Evolutionary conservation across 2,888 invertebrate species (phyloP).

Genomic region (Meta bourneti): DNA sequence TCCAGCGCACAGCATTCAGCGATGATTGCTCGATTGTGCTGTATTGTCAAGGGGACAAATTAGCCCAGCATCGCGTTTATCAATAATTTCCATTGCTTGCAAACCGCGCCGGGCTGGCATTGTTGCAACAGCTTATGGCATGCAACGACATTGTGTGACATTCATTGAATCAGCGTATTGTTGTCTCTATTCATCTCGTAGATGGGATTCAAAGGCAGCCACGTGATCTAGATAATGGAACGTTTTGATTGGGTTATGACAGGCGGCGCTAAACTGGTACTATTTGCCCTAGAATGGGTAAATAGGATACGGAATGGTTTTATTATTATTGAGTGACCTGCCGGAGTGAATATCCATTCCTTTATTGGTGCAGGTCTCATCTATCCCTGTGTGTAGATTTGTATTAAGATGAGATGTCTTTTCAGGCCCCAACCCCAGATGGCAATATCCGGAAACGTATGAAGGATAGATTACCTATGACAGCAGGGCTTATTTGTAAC

Average conservation of each 20-base stretch:
- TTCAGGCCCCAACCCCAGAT: neutral
- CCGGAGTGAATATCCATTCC: slow-evolving; percentile 25
- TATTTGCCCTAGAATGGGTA: slow-evolving; percentile 43
- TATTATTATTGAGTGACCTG: slow-evolving; percentile 14
- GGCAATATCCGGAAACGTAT: slow-evolving; percentile 10
- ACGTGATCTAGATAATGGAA: slow-evolving; percentile 59
- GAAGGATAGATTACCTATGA: neutral
- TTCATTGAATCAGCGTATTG: slow-evolving; percentile 41
- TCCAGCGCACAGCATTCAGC: too few relatives aligned
- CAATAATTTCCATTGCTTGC: slow-evolving; percentile 46
- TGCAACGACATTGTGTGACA: slow-evolving; percentile 32
- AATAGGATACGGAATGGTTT: slow-evolving; percentile 32
- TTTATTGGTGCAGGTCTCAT: slow-evolving; percentile 43
- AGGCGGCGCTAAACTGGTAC: slow-evolving; percentile 8
- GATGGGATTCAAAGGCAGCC: slow-evolving; percentile 32
- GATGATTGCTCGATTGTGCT: neutral
- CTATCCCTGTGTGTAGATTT: slow-evolving; percentile 27
- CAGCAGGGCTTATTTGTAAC: neutral
- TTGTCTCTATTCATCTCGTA: slow-evolving; percentile 42
- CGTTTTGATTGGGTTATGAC: slow-evolving; percentile 58
- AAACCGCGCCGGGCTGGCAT: neutral
- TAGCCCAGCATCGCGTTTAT: slow-evolving; percentile 45
- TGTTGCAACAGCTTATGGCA: slow-evolving; percentile 10
- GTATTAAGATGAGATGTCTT: neutral
- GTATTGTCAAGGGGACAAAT: slow-evolving; percentile 26